phyloP scores from a whole-genome alignment of 2,113 vertebrate species.

The Mus pahari region DNA sequence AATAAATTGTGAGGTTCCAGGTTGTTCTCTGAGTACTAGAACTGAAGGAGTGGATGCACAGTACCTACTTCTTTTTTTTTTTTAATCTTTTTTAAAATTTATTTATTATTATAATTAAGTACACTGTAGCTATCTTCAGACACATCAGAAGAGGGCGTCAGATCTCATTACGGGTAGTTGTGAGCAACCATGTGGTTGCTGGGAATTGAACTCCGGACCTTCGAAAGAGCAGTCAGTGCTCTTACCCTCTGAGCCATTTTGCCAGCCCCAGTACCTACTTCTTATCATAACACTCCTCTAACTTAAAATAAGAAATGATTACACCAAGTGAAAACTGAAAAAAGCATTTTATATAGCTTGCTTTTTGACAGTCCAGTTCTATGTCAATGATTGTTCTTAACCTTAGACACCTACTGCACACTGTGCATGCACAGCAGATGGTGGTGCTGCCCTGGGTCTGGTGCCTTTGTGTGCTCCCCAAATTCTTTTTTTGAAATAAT shows the following conservation, averaged over 20 bases:
- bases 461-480: slow-evolving; percentile 19
- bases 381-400: neutral
- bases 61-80: too few species aligned
- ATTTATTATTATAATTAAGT: too few species aligned
- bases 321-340: neutral
- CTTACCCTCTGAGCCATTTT: too few species aligned
- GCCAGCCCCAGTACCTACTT: too few species aligned
- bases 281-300: neutral
- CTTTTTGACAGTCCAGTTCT: neutral
- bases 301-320: neutral
- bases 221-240: too few species aligned
- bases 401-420: neutral
- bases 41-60: neutral
- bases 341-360: neutral
- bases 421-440: neutral
- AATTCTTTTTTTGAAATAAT: neutral
- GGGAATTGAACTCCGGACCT: too few species aligned
- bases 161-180: too few species aligned
- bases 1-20: neutral
- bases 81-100: too few species aligned
- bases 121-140: too few species aligned
- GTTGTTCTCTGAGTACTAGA: neutral
- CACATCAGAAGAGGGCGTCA: too few species aligned
- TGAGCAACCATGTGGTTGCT: too few species aligned
- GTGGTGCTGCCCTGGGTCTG: neutral